Evolutionary conservation across 2,797 vertebrate genomes (phyloP).

Genomic region (Leptodactylus fallax): DNA sequence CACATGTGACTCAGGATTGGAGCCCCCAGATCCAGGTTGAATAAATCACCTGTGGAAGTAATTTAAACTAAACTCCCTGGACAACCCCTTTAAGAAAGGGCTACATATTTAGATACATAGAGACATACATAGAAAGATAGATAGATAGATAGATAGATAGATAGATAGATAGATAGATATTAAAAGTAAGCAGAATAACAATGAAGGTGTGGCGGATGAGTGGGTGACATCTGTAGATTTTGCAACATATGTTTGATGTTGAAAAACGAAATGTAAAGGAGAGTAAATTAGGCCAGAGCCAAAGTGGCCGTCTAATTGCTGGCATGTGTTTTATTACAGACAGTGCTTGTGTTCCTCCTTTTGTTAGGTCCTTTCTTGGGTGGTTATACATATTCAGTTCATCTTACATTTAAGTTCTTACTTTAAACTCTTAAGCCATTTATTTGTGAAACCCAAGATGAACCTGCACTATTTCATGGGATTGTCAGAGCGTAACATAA

Average conservation of each 20-base stretch:
- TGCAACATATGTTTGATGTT: slow-evolving; percentile 55
- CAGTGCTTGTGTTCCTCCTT: slow-evolving; percentile 32
- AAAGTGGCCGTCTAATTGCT: slow-evolving; percentile 55
- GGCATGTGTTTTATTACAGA: slow-evolving; percentile 55
- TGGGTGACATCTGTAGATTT: slow-evolving; percentile 37
- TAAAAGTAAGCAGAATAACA: background rate
- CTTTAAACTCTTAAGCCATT: slow-evolving; percentile 64
- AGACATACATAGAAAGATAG: too few relatives aligned
- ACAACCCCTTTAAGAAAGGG: too few relatives aligned
- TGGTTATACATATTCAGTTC: slow-evolving; percentile 56
- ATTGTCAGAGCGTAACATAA: slow-evolving; percentile 63
- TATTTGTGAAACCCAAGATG: slow-evolving; percentile 64
- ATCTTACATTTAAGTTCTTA: slow-evolving; percentile 55
- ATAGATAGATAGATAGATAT: slow-evolving; percentile 20
- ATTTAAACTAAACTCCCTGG: too few relatives aligned
- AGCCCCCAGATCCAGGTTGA: too few relatives aligned
- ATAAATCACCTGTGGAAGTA: too few relatives aligned
- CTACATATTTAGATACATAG: too few relatives aligned
- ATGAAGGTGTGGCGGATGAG: slow-evolving; percentile 18
- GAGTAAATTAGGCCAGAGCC: slow-evolving; percentile 19
- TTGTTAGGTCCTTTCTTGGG: slow-evolving; percentile 42
- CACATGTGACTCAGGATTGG: too few relatives aligned
- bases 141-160: too few relatives aligned
- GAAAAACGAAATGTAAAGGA: slow-evolving; percentile 42
- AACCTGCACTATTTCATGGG: slow-evolving; percentile 61